Percentiles rank a stretch among this genome's conserved stretches.
phyloP scores from a whole-genome alignment of 2,888 invertebrate species.

The Hydrotaea diabolus region DNA sequence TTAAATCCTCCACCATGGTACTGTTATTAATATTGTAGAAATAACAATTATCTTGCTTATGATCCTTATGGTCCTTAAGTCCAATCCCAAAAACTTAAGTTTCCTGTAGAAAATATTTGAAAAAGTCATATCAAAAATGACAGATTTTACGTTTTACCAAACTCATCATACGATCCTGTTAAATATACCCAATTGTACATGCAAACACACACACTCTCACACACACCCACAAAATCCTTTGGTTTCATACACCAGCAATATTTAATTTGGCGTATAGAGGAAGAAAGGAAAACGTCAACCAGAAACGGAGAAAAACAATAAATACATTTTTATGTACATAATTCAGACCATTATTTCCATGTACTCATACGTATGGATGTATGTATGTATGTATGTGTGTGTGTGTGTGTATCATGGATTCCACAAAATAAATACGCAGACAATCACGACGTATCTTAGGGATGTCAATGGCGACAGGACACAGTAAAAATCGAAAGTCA shows the following conservation, averaged over 20 bases:
- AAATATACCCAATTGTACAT: background rate
- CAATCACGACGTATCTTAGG: background rate
- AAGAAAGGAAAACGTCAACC: background rate
- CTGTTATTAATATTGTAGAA: no score
- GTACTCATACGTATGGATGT: background rate
- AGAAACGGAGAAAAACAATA: background rate
- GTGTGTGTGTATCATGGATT: background rate
- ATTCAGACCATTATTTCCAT: background rate
- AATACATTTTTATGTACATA: background rate
- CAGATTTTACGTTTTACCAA: no score
- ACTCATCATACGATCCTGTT: background rate
- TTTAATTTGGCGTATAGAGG: background rate
- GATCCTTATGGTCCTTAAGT: no score
- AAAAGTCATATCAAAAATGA: no score
- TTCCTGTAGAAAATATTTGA: no score
- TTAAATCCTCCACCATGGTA: no score
- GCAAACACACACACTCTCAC: background rate
- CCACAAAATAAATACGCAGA: constrained; percentile 3
- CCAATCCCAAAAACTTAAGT: background rate
- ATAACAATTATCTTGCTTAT: no score
- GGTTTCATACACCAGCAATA: no score
- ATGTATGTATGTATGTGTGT: no score
- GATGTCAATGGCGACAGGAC: no score
- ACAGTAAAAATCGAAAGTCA: no score
- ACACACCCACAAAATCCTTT: no score